phyloP scores from a whole-genome alignment of 2,888 invertebrate species.

The Chrysolina oricalcia region DNA sequence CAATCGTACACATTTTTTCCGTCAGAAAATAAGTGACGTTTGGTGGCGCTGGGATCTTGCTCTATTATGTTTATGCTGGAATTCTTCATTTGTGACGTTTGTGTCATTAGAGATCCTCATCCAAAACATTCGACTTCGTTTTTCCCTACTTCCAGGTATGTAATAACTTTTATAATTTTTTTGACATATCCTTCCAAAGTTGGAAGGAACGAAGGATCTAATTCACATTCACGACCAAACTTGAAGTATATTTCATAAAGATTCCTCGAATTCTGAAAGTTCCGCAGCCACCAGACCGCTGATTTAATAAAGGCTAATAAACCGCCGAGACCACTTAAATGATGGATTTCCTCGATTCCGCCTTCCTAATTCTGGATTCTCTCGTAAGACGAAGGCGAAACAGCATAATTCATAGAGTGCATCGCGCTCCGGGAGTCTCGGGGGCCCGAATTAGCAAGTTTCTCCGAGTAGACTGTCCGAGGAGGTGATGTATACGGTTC shows the following conservation, averaged over 20 bases:
- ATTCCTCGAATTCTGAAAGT: slow-evolving; percentile 22
- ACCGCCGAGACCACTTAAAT: slow-evolving; percentile 43
- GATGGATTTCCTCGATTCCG: slow-evolving; percentile 45
- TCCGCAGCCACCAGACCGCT: slow-evolving; percentile 26
- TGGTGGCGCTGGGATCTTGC: too few species aligned
- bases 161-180: too few species aligned
- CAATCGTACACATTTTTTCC: too few species aligned
- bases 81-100: too few species aligned
- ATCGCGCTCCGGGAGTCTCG: slow-evolving; percentile 58
- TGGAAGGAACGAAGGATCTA: background rate
- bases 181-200: too few species aligned
- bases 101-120: too few species aligned
- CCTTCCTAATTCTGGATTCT: slow-evolving; percentile 44
- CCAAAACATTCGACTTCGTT: too few species aligned
- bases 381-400: slow-evolving; percentile 45
- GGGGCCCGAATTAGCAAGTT: slow-evolving; percentile 69
- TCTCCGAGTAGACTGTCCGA: slow-evolving; percentile 61
- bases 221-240: slow-evolving; percentile 1
- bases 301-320: slow-evolving; percentile 46
- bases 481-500: slow-evolving; percentile 65
- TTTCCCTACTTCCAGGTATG: too few species aligned
- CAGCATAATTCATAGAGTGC: slow-evolving; percentile 61
- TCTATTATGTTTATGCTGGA: too few species aligned
- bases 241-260: background rate
- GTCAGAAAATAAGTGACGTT: too few species aligned